Evolutionary conservation across 1,140 invertebrate species (phyloP), one percentile per base, ranked within the genome.

Genomic region (Ceratina calcarata): DNA sequence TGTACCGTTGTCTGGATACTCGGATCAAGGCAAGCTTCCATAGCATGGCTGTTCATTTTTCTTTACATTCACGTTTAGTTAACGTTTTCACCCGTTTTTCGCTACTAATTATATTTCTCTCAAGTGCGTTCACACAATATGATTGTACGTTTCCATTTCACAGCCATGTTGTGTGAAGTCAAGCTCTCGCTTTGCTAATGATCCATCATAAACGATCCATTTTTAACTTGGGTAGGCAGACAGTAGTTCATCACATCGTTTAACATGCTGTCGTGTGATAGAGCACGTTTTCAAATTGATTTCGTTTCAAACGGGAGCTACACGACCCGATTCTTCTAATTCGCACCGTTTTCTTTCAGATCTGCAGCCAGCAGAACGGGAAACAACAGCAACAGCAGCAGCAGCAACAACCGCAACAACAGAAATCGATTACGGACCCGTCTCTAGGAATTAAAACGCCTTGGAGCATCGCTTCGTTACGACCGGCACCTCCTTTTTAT

Each of bases 1-100:
- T 88, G 94, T 97, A 90, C 96, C 96, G 81, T 94, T 95, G 86
- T 92, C 93, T 74, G 90, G 91, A 80, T 92, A 83, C 58, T 77
- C 80, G 20, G 86, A 88, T 86, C 92, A 91, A 94, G 93, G 93
- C 93, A 93, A 93, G 92, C 90, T 93, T 92, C 93, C 89, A 93
- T 92, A 88, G 92, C 91, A 93, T 93, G 91, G 91, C 91, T 93
- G 92, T 91, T 91, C 10, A 45, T 89, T 89, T 73, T 74, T 77
- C 78, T 80, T 81, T 82, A 61, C 69, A 83, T 83, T 70, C 72
- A 84, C 16, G 65, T 51, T 82, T 88, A 87, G 85, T 87, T 87
- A 68, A 86, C 88, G 69, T 64, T 66, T 78, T 67, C 65, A 53
- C 45, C 79, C 73, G 78, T 87, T 86, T 91, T 62, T 27, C 22